phyloP scores from a whole-genome alignment of 2,888 invertebrate genomes.

The Aspidiotus destructor region DNA sequence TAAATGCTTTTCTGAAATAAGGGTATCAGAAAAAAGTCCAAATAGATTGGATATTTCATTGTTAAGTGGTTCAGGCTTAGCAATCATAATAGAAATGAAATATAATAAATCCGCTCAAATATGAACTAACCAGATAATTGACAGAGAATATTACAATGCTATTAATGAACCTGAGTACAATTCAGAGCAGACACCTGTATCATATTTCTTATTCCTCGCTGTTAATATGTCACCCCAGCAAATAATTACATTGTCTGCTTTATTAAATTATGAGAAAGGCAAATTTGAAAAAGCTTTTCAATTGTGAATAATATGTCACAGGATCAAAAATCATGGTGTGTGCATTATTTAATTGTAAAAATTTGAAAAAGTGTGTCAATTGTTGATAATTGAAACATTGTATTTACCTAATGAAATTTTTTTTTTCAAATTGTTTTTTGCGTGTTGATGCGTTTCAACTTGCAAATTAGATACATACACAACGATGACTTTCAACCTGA shows the following conservation, averaged over 20 bases:
- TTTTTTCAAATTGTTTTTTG: no score
- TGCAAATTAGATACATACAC: neutral
- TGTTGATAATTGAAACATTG: neutral
- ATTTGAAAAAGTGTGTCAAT: neutral
- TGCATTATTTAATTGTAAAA: conserved; percentile 1
- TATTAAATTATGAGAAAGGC: conserved; percentile 1
- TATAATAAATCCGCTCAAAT: neutral
- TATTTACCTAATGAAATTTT: neutral
- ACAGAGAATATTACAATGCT: conserved; percentile 2
- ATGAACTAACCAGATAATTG: neutral
- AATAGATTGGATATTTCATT: neutral
- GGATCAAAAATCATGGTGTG: neutral
- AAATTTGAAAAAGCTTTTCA: neutral
- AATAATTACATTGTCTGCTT: conserved; percentile 1
- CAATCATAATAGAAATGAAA: conserved; percentile 4
- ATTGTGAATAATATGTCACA: conserved; percentile 1
- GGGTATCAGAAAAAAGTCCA: neutral
- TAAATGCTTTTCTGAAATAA: neutral
- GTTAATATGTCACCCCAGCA: neutral
- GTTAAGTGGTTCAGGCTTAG: conserved; percentile 1
- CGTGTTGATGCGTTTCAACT: conserved; percentile 2
- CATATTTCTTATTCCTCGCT: conserved; percentile 1
- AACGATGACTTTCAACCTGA: conserved; percentile 2
- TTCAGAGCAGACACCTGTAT: neutral
- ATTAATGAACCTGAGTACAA: conserved; percentile 4